Percentiles rank a stretch among this genome's conserved stretches.
Conservation (phyloP, 1,140 invertebrate species). For the Drosophila pseudoobscura region DNA sequence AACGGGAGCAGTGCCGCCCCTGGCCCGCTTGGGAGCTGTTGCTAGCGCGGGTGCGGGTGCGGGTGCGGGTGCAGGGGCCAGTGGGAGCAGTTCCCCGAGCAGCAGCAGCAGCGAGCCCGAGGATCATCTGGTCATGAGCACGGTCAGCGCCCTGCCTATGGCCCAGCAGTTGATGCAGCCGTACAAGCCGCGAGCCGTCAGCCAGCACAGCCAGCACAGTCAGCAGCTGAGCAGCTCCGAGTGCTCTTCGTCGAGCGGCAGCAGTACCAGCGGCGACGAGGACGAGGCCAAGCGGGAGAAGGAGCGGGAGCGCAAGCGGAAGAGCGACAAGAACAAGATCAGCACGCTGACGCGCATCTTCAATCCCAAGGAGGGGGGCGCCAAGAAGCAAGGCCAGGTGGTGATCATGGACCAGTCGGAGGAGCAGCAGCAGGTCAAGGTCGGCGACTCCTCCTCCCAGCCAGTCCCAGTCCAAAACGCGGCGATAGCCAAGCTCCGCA, state of each 20-base stretch:
- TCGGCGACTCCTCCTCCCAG: slow-evolving; percentile 29
- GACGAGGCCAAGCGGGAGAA: slow-evolving; percentile 49
- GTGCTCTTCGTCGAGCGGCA: slow-evolving; percentile 46
- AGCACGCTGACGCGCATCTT: slow-evolving; percentile 88
- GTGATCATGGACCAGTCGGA: slow-evolving; percentile 78
- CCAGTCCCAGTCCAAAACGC: background rate
- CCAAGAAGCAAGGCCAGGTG: slow-evolving; percentile 84
- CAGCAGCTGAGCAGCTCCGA: slow-evolving; percentile 59
- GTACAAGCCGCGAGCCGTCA: slow-evolving; percentile 25
- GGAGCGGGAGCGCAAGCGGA: slow-evolving; percentile 56
- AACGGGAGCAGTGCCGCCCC: slow-evolving; percentile 16
- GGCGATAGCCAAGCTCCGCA: slow-evolving; percentile 42
- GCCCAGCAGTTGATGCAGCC: slow-evolving; percentile 15
- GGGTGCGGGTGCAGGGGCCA: slow-evolving; percentile 1
- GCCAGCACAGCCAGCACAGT: slow-evolving; percentile 29
- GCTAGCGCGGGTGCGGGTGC: background rate
- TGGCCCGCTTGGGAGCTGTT: slow-evolving; percentile 2
- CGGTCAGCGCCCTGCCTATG: slow-evolving; percentile 17
- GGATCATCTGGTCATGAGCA: slow-evolving; percentile 10
- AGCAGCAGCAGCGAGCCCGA: slow-evolving; percentile 35
- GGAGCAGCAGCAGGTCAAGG: slow-evolving; percentile 61
- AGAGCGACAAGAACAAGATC: slow-evolving; percentile 88
- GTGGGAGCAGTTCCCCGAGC: slow-evolving; percentile 28
- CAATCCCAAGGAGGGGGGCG: slow-evolving; percentile 85
- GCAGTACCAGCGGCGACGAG: slow-evolving; percentile 63